phyloP scores from a whole-genome alignment of 2,888 invertebrate species.

The Nomada fucata region DNA sequence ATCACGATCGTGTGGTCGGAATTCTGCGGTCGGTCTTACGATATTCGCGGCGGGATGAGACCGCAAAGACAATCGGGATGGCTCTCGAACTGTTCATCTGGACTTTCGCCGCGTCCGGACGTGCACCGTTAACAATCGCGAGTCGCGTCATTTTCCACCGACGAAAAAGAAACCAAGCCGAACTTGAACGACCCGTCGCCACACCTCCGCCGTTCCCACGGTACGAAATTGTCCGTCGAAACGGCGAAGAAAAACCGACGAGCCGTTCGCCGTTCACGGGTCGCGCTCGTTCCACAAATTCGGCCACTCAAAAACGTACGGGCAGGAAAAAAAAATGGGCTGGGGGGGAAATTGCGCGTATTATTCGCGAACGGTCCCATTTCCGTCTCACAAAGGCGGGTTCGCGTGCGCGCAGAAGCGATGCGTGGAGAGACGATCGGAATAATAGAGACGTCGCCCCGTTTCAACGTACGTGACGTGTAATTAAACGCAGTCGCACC shows the following conservation, averaged over 20 bases:
- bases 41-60: slow-evolving; percentile 60
- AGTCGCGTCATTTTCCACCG: slow-evolving; percentile 11
- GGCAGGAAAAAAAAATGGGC: too few relatives aligned
- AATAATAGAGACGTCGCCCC: slow-evolving; percentile 65
- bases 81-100: slow-evolving; percentile 53
- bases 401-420: background rate
- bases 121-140: slow-evolving; percentile 48
- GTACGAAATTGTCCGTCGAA: too few relatives aligned
- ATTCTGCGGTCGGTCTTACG: slow-evolving; percentile 64
- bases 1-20: slow-evolving; percentile 63
- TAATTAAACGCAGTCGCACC: slow-evolving; percentile 81
- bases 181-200: too few relatives aligned
- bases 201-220: too few relatives aligned
- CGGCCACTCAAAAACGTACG: too few relatives aligned
- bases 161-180: background rate
- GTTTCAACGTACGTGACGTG: slow-evolving; percentile 76
- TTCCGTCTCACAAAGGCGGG: background rate
- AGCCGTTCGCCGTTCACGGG: too few relatives aligned
- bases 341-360: too few relatives aligned
- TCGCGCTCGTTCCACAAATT: background rate
- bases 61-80: slow-evolving; percentile 72
- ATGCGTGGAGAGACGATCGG: background rate
- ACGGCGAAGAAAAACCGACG: too few relatives aligned
- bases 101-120: slow-evolving; percentile 56
- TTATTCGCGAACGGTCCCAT: too few relatives aligned